Conservation (phyloP, 2,888 invertebrate genomes). For the Hypsopygia costalis region DNA sequence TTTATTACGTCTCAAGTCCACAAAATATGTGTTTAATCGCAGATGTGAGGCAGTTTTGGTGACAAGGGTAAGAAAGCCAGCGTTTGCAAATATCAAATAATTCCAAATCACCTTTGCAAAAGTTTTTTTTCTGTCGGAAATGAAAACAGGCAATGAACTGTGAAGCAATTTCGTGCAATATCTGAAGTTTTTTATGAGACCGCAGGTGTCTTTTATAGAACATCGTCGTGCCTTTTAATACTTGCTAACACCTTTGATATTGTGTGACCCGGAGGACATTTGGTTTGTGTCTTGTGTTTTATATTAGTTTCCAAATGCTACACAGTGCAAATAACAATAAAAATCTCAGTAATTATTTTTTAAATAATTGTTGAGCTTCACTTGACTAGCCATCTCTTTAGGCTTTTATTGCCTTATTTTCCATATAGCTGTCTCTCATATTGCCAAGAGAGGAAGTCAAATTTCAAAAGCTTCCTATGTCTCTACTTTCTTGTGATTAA, state of each 20-base stretch:
- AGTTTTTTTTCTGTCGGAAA: constrained; percentile 32
- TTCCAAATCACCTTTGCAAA: constrained; percentile 33
- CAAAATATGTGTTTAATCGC: constrained; percentile 25
- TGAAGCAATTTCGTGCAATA: constrained; percentile 47
- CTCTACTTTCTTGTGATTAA: too few species aligned
- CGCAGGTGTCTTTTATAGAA: constrained; percentile 65
- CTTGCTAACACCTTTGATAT: constrained; percentile 42
- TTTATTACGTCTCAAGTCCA: constrained; percentile 21
- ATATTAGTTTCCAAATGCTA: neutral
- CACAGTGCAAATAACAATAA: too few species aligned
- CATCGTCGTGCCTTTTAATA: constrained; percentile 46
- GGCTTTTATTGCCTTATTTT: too few species aligned
- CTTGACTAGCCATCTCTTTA: too few species aligned
- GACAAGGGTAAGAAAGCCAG: constrained; percentile 44
- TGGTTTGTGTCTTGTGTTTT: neutral
- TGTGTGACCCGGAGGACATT: constrained; percentile 17
- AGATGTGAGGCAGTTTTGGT: constrained; percentile 35
- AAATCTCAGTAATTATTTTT: too few species aligned
- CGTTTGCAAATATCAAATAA: constrained; percentile 42
- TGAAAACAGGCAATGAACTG: constrained; percentile 46
- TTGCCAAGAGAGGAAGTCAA: too few species aligned
- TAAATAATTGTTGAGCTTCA: too few species aligned
- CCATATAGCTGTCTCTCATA: too few species aligned
- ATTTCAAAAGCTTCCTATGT: too few species aligned
- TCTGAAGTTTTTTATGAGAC: constrained; percentile 53